Percentiles rank a stretch among this genome's conserved stretches.
Evolutionary conservation across 2,888 invertebrate genomes (phyloP).

Genomic region (Acanthoscelides obtectus): DNA sequence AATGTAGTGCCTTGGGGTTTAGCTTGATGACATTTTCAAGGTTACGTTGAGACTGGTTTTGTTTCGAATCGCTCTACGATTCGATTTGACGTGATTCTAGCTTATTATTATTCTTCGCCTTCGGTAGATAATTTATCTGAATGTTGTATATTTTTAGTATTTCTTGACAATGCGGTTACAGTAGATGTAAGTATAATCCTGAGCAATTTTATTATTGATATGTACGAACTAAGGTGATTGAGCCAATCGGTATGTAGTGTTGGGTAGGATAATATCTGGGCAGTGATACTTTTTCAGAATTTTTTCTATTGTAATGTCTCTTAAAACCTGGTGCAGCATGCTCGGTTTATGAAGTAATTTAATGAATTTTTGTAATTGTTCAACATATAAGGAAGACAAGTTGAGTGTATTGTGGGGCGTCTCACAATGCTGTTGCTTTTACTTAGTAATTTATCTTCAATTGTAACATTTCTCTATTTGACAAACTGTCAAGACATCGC

Average conservation of each 20-base stretch:
- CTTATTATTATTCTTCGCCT: background rate
- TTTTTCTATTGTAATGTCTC: too few species aligned
- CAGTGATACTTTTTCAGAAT: background rate
- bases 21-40: background rate
- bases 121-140: background rate
- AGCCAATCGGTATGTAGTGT: background rate
- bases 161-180: background rate
- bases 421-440: too few species aligned
- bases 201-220: background rate
- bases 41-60: background rate
- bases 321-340: too few species aligned
- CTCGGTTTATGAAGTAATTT: too few species aligned
- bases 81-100: background rate
- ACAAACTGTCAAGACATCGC: too few species aligned
- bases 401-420: too few species aligned
- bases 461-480: too few species aligned
- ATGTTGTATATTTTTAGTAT: background rate
- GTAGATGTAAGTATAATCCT: background rate
- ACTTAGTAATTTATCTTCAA: too few species aligned
- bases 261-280: background rate
- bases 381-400: too few species aligned
- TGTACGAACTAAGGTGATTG: background rate
- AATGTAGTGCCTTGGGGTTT: background rate
- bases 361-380: too few species aligned
- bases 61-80: background rate